Conservation (phyloP, 1,140 invertebrate species). For the Thaumetopoea pityocampa region DNA sequence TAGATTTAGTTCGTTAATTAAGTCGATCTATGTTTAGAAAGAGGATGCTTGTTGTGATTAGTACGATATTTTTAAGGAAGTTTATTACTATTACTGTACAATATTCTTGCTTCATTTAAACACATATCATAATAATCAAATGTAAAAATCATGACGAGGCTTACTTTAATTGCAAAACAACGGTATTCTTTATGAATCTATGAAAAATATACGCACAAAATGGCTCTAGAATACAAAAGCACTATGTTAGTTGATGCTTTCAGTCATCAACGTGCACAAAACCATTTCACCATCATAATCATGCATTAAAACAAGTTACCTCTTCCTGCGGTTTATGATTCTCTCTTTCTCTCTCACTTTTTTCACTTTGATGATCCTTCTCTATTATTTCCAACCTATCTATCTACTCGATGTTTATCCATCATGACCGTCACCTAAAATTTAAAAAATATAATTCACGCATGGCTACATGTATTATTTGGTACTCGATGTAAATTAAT, state of each 20-base stretch:
- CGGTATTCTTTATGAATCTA: neutral
- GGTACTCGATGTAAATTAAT: constrained; percentile 54
- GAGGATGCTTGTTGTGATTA: constrained; percentile 33
- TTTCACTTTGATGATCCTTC: constrained; percentile 49
- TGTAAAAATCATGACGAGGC: constrained; percentile 10
- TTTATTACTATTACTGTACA: constrained; percentile 12
- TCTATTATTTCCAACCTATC: constrained; percentile 43
- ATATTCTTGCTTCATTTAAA: constrained; percentile 20
- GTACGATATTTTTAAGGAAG: neutral
- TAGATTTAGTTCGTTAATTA: constrained; percentile 35
- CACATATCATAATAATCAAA: neutral
- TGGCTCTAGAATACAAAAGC: constrained; percentile 46
- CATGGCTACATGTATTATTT: constrained; percentile 67
- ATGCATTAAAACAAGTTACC: constrained; percentile 46
- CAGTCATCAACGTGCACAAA: constrained; percentile 35
- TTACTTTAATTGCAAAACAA: constrained; percentile 17
- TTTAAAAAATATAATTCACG: constrained; percentile 46
- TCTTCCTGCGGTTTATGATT: constrained; percentile 31
- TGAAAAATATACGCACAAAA: constrained; percentile 50
- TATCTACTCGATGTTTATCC: constrained; percentile 51
- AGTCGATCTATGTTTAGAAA: constrained; percentile 24
- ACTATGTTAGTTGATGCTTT: constrained; percentile 37
- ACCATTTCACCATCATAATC: constrained; percentile 55
- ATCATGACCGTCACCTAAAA: constrained; percentile 41
- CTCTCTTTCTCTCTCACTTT: constrained; percentile 43